phyloP scores from a whole-genome alignment of 2,113 vertebrate species.

The Perca schrenkii region DNA sequence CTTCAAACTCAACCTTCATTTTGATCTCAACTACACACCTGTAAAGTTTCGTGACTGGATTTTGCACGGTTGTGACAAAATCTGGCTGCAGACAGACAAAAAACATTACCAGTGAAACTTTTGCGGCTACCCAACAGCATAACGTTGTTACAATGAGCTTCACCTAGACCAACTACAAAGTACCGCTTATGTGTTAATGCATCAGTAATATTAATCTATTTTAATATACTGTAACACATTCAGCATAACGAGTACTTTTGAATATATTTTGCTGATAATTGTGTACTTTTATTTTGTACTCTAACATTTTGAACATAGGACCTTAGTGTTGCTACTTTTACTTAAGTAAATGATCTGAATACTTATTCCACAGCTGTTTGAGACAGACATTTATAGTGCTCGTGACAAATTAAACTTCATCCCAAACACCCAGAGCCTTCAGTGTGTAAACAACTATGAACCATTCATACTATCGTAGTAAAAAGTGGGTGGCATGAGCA shows the following conservation, averaged over 20 bases:
- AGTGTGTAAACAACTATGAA: conserved; percentile 74
- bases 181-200: neutral
- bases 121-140: no score
- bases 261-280: neutral
- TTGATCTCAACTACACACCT: no score
- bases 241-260: neutral
- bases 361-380: neutral
- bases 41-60: no score
- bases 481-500: conserved; percentile 60
- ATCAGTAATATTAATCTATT: neutral
- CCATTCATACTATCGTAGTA: conserved; percentile 77
- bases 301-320: neutral
- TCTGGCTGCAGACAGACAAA: no score
- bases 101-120: no score
- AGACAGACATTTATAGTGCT: neutral
- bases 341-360: neutral
- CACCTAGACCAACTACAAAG: neutral
- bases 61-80: no score
- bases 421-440: conserved; percentile 30
- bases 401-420: conserved; percentile 12
- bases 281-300: neutral
- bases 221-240: neutral
- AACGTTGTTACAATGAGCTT: neutral
- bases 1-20: no score
- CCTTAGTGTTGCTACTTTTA: neutral